Percentiles rank a stretch among this genome's conserved stretches.
Conservation (phyloP, 2,113 vertebrate genomes). For the Chlorocebus sabaeus region DNA sequence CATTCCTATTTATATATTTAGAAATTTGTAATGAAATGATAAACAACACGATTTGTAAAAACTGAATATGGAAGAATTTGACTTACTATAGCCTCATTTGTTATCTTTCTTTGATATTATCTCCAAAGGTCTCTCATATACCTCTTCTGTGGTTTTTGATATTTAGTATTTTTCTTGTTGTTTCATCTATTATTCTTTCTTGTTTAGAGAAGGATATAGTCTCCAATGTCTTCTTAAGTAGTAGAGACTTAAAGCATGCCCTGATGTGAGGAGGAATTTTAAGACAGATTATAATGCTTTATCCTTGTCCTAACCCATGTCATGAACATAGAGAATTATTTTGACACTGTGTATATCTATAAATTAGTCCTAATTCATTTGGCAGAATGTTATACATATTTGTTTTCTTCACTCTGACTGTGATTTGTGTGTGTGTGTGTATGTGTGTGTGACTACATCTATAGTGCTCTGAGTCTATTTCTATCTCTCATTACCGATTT, state of each 20-base stretch:
- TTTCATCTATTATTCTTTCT: not conserved
- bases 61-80: not conserved
- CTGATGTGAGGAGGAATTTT: not conserved
- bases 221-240: not conserved
- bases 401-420: not conserved
- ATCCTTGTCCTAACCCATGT: not conserved
- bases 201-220: not conserved
- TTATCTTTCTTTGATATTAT: not conserved
- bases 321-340: not conserved
- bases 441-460: not conserved
- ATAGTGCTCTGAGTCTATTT: not conserved
- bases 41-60: not conserved
- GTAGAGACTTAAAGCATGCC: not conserved
- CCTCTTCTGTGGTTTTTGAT: not conserved
- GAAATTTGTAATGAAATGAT: not conserved
- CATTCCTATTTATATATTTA: not conserved
- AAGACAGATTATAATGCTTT: not conserved
- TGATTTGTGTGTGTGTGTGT: not conserved
- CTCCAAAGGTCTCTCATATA: not conserved
- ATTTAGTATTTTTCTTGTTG: not conserved
- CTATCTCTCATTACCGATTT: not conserved
- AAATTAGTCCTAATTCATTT: not conserved
- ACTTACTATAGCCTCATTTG: not conserved
- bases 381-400: not conserved
- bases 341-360: not conserved